Evolutionary conservation across 92 coral and sea anemone genomes (phyloP).

Genomic region (Porites rus): DNA sequence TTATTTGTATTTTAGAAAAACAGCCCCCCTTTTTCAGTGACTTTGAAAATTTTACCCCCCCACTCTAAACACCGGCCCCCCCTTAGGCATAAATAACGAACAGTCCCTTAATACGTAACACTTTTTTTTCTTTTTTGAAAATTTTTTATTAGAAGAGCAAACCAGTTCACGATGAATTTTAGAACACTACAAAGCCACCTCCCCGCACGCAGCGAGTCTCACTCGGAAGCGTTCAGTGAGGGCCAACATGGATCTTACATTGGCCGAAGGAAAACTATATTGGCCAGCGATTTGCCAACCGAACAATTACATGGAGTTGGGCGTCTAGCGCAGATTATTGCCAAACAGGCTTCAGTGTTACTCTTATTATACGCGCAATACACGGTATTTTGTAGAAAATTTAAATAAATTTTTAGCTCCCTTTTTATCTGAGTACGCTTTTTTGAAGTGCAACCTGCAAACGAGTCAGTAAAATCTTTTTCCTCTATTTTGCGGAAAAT

Average conservation of each 20-base stretch:
- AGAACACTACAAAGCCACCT: constrained; percentile 16
- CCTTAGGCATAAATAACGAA: too few relatives aligned
- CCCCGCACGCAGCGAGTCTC: constrained; percentile 9
- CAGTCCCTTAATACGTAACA: too few relatives aligned
- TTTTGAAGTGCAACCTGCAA: too few relatives aligned
- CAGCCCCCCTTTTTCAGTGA: too few relatives aligned
- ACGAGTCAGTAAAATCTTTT: too few relatives aligned
- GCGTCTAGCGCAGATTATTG: neutral
- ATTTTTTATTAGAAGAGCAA: constrained; percentile 7
- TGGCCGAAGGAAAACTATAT: neutral
- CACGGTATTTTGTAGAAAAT: neutral
- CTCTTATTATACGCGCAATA: neutral
- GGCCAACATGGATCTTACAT: neutral
- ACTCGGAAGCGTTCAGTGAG: neutral
- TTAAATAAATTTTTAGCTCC: constrained; percentile 7
- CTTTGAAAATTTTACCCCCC: too few relatives aligned
- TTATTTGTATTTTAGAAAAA: too few relatives aligned
- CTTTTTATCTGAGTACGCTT: too few relatives aligned
- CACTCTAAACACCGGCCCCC: too few relatives aligned
- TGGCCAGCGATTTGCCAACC: neutral
- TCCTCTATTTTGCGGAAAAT: too few relatives aligned
- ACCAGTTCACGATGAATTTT: constrained; percentile 68
- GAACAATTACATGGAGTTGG: neutral
- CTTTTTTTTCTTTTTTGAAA: neutral
- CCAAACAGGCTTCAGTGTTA: neutral